Conservation (phyloP, 1,140 invertebrate genomes). For the Probaryconus sp. region DNA sequence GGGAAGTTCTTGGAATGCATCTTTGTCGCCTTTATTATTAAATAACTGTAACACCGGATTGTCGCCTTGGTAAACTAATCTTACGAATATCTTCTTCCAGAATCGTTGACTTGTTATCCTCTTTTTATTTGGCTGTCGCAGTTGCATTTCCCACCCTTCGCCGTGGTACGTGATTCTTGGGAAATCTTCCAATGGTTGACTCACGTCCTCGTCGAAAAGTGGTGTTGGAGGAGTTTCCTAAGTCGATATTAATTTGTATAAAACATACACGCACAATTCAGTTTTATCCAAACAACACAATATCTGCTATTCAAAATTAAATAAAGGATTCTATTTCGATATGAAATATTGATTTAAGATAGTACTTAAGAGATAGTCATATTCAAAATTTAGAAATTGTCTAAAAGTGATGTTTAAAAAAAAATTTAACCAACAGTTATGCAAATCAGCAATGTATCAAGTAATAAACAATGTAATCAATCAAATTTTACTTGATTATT, state of each 20-base stretch:
- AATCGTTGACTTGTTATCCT: slow-evolving; percentile 98
- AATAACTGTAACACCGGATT: slow-evolving; percentile 91
- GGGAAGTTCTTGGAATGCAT: slow-evolving; percentile 95
- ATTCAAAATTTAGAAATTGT: no score
- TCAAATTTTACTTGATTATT: no score
- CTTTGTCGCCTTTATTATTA: slow-evolving; percentile 90
- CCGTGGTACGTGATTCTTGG: slow-evolving; percentile 87
- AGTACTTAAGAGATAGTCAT: no score
- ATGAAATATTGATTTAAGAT: no score
- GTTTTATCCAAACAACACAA: no score
- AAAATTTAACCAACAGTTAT: no score
- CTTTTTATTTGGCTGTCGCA: slow-evolving; percentile 98
- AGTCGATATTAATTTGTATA: slow-evolving; percentile 5
- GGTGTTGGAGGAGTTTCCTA: slow-evolving; percentile 93
- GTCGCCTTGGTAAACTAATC: slow-evolving; percentile 87
- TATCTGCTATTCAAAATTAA: no score
- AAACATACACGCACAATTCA: no score
- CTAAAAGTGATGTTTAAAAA: no score
- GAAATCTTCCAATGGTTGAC: slow-evolving; percentile 95
- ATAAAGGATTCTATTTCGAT: no score
- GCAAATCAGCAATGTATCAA: no score
- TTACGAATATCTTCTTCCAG: slow-evolving; percentile 98
- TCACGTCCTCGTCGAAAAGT: slow-evolving; percentile 96
- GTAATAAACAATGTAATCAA: no score
- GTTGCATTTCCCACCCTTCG: slow-evolving; percentile 97